Base-by-base conservation (phyloP, 2,888 invertebrate species). In the Lamellibrachia columna region DNA sequence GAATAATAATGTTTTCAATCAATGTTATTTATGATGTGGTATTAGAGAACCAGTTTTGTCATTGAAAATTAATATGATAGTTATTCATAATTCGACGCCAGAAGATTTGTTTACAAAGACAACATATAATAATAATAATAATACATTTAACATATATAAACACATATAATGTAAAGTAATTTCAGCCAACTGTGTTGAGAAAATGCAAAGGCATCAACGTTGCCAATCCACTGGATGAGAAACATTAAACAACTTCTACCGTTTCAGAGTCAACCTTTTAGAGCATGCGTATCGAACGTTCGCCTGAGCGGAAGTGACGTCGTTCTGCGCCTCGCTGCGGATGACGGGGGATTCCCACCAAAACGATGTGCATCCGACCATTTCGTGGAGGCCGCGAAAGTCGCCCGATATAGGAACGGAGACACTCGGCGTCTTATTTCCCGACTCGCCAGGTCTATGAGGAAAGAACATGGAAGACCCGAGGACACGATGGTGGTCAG, bases 381-480 rank as follows among this genome's bases (percentile, higher is more conserved):
- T 75, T 22, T 75, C 22, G 75, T 75, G 75, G 75, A 75, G 75
- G 75, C 75, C 75, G 75, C 75, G 22, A 75, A 75, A n/a, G 2
- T 75, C 22, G 75, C 75, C n/a, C 75, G 75, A 4, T 75, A 75
- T 75, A 0, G 75, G 75, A 6, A 15, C 3, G 75, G 75, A 75
- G 75, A 75, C 75, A 75, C 75, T n/a, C 75, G 75, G 75, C 75
- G 75, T 75, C 75, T 75, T 22, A 75, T 75, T n/a, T 75, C 75
- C 75, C 75, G 75, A 4, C 15, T 75, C 22, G 75, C 75, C 75
- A 15, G 75, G 75, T 75, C 75, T 6, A 75, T 75, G 75, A 15
- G 22, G 4, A 22, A 2, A 22, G 15, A 75, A 75, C 75, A 22
- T n/a, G 75, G 75, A 15, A 75, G 75, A 75, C 15, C 6, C 1